Percentiles rank a stretch among this genome's conserved stretches.
phyloP scores from a whole-genome alignment of 2,113 vertebrate species.

The Scophthalmus maximus region DNA sequence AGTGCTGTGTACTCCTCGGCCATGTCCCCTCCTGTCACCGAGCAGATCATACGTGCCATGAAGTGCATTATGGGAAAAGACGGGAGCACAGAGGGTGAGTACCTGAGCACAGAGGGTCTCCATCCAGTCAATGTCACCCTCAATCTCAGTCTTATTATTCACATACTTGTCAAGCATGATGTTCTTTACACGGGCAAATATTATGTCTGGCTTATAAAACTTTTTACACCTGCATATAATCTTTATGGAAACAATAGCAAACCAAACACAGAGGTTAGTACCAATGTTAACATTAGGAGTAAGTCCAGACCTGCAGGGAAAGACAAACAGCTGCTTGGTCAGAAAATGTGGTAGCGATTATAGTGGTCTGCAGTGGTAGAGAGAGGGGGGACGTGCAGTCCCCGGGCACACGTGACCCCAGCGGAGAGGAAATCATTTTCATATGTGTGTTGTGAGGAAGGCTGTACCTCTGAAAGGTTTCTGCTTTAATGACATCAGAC shows the following conservation, averaged over 20 bases:
- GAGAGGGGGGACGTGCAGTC: slow-evolving; percentile 47
- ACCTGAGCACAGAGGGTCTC: neutral
- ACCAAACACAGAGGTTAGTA: slow-evolving; percentile 53
- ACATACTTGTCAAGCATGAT: neutral
- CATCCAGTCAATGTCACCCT: neutral
- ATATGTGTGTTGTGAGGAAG: slow-evolving; percentile 69
- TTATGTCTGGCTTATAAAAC: slow-evolving; percentile 46
- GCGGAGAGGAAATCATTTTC: slow-evolving; percentile 76
- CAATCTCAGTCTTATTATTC: neutral
- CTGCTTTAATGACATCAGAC: slow-evolving; percentile 73
- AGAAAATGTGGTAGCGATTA: slow-evolving; percentile 78
- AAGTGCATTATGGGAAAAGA: slow-evolving; percentile 91
- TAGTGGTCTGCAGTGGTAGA: slow-evolving; percentile 60
- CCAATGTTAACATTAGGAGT: slow-evolving; percentile 60
- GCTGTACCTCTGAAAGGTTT: slow-evolving; percentile 69
- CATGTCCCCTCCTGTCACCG: slow-evolving; percentile 87
- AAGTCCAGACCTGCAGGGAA: slow-evolving; percentile 66
- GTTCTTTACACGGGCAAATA: slow-evolving; percentile 34
- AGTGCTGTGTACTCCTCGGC: slow-evolving; percentile 88
- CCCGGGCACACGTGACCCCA: slow-evolving; percentile 71
- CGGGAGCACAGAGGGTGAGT: slow-evolving; percentile 88
- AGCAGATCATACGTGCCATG: slow-evolving; percentile 90
- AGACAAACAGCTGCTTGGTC: slow-evolving; percentile 74
- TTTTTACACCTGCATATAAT: slow-evolving; percentile 53
- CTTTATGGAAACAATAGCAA: slow-evolving; percentile 70